A percentile compares a stretch with the other conserved stretches of the same genome.
phyloP scores from a whole-genome alignment of 1,140 invertebrate species.

The Diabrotica undecimpunctata region DNA sequence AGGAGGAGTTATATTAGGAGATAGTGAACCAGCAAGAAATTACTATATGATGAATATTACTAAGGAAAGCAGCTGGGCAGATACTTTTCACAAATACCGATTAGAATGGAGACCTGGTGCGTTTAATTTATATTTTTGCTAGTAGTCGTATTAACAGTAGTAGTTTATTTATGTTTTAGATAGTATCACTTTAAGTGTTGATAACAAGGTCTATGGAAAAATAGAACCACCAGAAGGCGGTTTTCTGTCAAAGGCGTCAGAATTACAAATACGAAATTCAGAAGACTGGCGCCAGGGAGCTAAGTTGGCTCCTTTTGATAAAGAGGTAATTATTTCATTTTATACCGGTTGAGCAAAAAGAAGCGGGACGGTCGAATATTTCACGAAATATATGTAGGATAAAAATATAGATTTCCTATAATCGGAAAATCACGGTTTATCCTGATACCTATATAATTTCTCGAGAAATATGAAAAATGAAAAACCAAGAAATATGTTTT shows the following conservation, averaged over 20 bases:
- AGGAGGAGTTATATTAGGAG: conserved; percentile 46
- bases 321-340: conserved; percentile 56
- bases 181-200: conserved; percentile 49
- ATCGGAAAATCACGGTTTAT: no score
- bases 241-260: conserved; percentile 31
- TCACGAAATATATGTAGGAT: no score
- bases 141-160: no score
- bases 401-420: no score
- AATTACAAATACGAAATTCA: conserved; percentile 35
- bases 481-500: no score
- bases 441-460: no score
- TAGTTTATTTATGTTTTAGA: conserved; percentile 15
- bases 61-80: conserved; percentile 51
- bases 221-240: conserved; percentile 43
- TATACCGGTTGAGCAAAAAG: no score
- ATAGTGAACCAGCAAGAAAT: conserved; percentile 41
- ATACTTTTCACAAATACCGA: conserved; percentile 59
- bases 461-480: no score
- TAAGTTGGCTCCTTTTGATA: conserved; percentile 68
- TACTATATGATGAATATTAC: conserved; percentile 49
- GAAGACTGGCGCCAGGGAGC: conserved; percentile 45
- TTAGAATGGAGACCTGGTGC: conserved; percentile 59
- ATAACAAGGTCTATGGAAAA: conserved; percentile 52
- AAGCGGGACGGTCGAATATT: no score
- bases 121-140: background rate